These are phyloP conservation scores for Coracopsis vasa DNA, from an alignment of 2,113 vertebrate genomes.

Conservation along the genomic window DNA sequence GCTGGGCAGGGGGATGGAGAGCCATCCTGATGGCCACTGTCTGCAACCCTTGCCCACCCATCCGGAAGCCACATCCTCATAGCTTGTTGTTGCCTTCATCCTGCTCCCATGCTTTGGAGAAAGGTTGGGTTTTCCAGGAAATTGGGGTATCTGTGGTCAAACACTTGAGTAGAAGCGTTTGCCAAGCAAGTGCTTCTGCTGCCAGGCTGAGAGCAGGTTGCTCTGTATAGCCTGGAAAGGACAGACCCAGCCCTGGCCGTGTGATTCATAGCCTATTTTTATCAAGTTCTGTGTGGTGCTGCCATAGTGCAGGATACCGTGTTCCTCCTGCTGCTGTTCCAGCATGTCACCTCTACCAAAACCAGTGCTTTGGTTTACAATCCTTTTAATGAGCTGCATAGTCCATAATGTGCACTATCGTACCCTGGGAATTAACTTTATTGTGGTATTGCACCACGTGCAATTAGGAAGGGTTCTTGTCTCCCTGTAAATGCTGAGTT, in stretches of 20 bases:
- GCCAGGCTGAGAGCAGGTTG: background rate
- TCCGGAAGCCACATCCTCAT: background rate
- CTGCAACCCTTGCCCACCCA: background rate
- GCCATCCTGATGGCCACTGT: background rate
- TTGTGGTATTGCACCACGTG: rapidly evolving
- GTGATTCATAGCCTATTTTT: rapidly evolving
- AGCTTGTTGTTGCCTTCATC: background rate
- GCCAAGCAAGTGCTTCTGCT: background rate
- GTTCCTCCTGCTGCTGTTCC: background rate
- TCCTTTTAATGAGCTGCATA: background rate
- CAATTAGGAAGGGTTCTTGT: background rate
- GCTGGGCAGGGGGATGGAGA: background rate
- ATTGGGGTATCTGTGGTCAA: background rate
- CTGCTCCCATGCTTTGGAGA: background rate
- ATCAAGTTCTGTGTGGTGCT: background rate
- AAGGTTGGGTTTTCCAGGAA: background rate
- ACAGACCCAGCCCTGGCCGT: background rate
- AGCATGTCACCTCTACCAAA: background rate
- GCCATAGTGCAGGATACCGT: rapidly evolving
- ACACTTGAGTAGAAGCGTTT: rapidly evolving
- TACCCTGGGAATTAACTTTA: background rate
- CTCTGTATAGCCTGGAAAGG: background rate
- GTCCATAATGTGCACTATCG: background rate
- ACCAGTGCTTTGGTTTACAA: background rate
- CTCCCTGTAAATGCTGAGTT: background rate